Conservation (phyloP, 2,888 invertebrate species). For the Archips crataeganus region DNA sequence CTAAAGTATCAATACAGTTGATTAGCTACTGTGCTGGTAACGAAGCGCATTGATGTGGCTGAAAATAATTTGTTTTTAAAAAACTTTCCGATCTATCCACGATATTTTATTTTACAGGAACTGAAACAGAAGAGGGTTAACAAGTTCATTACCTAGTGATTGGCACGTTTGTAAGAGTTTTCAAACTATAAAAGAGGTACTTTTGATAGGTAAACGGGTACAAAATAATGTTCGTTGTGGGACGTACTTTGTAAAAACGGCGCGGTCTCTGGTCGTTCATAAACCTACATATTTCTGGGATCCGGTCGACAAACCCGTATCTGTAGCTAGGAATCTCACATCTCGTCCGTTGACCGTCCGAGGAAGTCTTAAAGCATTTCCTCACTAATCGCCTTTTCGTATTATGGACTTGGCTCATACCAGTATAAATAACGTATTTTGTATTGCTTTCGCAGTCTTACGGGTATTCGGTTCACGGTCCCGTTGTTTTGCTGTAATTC, state of each 20-base stretch:
- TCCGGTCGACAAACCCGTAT: constrained; percentile 66
- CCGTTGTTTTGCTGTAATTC: constrained; percentile 3
- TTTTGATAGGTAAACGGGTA: constrained; percentile 43
- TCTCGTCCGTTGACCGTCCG: constrained; percentile 48
- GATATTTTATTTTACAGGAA: not conserved
- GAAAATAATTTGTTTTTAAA: not conserved
- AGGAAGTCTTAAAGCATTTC: constrained; percentile 61
- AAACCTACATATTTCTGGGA: constrained; percentile 50
- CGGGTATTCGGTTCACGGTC: not conserved
- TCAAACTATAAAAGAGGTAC: constrained; percentile 39
- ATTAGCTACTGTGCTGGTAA: not conserved
- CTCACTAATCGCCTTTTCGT: constrained; percentile 43
- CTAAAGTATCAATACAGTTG: not conserved
- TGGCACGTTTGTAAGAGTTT: not conserved
- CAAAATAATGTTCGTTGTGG: constrained; percentile 19
- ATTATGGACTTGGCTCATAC: not conserved
- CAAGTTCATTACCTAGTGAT: too few relatives aligned
- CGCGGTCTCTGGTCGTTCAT: constrained; percentile 24
- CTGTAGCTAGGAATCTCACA: constrained; percentile 57
- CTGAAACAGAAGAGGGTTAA: not conserved
- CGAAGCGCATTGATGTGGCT: not conserved
- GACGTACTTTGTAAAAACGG: constrained; percentile 33
- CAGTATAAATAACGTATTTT: not conserved
- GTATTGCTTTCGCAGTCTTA: not conserved
- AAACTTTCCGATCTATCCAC: not conserved